Percentiles rank a stretch among this genome's conserved stretches.
Evolutionary conservation across 2,113 vertebrate species (phyloP).

Genomic region (Falco punctatus): DNA sequence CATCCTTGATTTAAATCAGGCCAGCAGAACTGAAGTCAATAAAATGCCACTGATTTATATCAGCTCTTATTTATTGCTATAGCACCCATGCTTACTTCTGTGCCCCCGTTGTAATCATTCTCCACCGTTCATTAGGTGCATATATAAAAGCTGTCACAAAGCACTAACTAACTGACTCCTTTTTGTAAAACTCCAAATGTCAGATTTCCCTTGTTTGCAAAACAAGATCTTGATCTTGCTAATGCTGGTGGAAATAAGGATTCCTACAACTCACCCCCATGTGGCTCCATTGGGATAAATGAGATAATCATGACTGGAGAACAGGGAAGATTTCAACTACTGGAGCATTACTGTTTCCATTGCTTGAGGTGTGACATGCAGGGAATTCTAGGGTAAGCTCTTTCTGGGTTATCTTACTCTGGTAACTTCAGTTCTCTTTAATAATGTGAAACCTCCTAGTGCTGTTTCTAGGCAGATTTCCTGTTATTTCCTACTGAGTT

Average conservation of each 20-base stretch:
- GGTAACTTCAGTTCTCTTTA: not conserved
- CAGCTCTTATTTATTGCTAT: constrained; percentile 28
- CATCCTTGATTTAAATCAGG: constrained; percentile 30
- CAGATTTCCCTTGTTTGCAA: not conserved
- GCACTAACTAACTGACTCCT: not conserved
- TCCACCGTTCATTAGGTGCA: not conserved
- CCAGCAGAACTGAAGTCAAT: constrained; percentile 17
- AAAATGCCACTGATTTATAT: constrained; percentile 36
- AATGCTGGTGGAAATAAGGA: not conserved
- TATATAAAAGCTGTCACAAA: not conserved
- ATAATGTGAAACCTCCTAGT: not conserved
- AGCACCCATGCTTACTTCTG: constrained; percentile 3
- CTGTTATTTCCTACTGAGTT: not conserved
- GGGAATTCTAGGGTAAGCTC: not conserved
- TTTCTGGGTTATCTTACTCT: not conserved
- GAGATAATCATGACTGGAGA: not conserved
- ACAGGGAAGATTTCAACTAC: not conserved
- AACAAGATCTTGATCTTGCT: not conserved
- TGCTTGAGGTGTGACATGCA: not conserved
- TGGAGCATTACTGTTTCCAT: not conserved
- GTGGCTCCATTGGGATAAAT: not conserved
- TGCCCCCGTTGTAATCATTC: not conserved
- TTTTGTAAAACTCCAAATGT: not conserved
- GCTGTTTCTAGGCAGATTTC: not conserved
- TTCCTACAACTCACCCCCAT: not conserved